phyloP scores from a whole-genome alignment of 1,140 invertebrate genomes.

The Drosophila tristis region DNA sequence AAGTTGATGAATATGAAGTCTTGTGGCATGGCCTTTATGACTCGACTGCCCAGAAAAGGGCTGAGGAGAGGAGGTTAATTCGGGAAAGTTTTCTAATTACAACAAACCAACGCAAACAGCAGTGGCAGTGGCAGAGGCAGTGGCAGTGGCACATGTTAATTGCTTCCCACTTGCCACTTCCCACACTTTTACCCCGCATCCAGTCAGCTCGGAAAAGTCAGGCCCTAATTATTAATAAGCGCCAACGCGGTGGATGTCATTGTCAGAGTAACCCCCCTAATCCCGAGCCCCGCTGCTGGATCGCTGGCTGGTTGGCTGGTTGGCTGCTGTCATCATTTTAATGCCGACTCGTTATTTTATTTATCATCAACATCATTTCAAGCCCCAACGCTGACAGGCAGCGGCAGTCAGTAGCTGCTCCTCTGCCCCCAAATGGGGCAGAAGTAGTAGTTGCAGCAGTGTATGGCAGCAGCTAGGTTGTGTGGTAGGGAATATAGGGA shows the following conservation, averaged over 20 bases:
- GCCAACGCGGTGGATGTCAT: slow-evolving; percentile 68
- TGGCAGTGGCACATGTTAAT: slow-evolving; percentile 25
- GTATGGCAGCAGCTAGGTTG: background rate
- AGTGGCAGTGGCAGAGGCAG: slow-evolving; percentile 25
- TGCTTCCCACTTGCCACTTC: slow-evolving; percentile 6
- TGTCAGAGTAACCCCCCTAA: slow-evolving; percentile 36
- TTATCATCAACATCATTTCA: slow-evolving; percentile 78
- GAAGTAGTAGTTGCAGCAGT: slow-evolving; percentile 25
- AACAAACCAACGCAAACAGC: slow-evolving; percentile 19
- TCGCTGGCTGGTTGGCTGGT: too few species aligned
- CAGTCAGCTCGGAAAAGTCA: slow-evolving; percentile 43
- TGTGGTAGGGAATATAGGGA: slow-evolving; percentile 51
- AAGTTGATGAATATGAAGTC: slow-evolving; percentile 73
- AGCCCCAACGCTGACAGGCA: slow-evolving; percentile 71
- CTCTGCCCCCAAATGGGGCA: slow-evolving; percentile 22
- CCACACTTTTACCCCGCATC: background rate
- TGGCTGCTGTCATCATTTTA: slow-evolving; percentile 74
- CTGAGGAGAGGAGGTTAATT: too few species aligned
- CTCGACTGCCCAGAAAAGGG: slow-evolving; percentile 6
- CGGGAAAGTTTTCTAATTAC: slow-evolving; percentile 71
- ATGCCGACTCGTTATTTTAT: slow-evolving; percentile 81
- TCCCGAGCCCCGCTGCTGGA: slow-evolving; percentile 5
- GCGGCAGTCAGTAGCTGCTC: slow-evolving; percentile 54
- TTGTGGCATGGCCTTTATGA: slow-evolving; percentile 53
- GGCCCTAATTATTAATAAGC: slow-evolving; percentile 79